Percentiles rank a stretch among this genome's conserved stretches.
Evolutionary conservation across 2,113 vertebrate species (phyloP).

Genomic region (Fregata magnificens): DNA sequence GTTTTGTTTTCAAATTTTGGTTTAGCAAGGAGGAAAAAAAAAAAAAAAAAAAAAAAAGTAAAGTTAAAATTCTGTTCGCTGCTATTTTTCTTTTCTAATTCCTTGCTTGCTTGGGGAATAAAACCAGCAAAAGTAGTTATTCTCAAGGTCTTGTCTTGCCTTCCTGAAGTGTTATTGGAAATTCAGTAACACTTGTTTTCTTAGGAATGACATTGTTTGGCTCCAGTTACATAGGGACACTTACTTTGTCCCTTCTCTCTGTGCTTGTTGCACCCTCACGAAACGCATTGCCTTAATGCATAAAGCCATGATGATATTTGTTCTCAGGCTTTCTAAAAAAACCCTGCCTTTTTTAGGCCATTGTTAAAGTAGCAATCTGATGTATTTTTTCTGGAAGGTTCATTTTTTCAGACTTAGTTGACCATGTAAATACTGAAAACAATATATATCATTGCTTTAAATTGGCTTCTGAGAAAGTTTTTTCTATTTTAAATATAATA

Average conservation of each 20-base stretch:
- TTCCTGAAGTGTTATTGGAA: neutral
- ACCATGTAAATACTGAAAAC: neutral
- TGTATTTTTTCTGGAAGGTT: neutral
- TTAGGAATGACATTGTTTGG: neutral
- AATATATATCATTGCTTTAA: neutral
- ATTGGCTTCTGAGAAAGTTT: neutral
- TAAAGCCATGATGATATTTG: neutral
- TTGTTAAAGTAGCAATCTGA: neutral
- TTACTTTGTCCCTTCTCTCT: neutral
- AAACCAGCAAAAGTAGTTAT: neutral
- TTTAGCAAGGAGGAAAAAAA: neutral
- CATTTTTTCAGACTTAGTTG: neutral
- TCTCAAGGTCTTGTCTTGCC: neutral
- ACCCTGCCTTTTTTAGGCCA: neutral
- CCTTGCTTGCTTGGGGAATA: neutral
- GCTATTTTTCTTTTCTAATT: neutral
- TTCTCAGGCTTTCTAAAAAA: neutral
- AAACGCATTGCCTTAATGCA: neutral
- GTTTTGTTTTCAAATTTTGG: neutral
- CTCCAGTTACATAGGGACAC: neutral
- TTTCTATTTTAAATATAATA: neutral
- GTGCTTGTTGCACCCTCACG: neutral
- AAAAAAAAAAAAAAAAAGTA: neutral
- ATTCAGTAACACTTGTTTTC: neutral
- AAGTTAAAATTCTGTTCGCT: neutral